Conservation (phyloP, 2,797 vertebrate genomes). For the Otus scops region DNA sequence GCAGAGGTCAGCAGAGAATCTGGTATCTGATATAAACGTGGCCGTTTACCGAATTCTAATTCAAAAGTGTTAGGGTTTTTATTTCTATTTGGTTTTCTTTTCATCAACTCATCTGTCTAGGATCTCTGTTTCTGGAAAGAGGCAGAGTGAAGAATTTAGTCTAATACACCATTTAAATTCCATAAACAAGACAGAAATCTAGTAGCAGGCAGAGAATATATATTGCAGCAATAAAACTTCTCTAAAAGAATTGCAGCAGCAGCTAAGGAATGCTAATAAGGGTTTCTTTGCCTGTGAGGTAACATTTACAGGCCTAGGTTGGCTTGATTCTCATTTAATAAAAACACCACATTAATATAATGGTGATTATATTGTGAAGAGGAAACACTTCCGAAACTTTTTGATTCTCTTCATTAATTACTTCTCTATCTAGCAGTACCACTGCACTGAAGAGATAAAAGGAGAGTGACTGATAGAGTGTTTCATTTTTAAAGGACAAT, state of each 20-base stretch:
- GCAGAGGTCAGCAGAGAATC: conserved; percentile 49
- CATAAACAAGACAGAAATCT: conserved; percentile 66
- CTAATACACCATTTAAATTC: conserved; percentile 64
- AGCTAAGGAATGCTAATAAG: conserved; percentile 44
- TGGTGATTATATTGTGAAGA: conserved; percentile 37
- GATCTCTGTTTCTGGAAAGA: conserved; percentile 54
- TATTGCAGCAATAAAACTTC: conserved; percentile 60
- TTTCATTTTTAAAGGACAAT: conserved; percentile 2
- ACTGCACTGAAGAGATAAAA: conserved; percentile 13
- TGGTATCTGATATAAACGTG: not conserved
- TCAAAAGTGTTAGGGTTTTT: not conserved
- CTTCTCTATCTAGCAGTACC: not conserved
- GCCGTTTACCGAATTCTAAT: not conserved
- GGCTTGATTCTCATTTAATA: conserved; percentile 54
- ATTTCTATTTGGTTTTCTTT: conserved; percentile 51
- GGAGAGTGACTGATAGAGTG: not conserved
- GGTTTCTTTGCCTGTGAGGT: not conserved
- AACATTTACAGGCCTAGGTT: conserved; percentile 10
- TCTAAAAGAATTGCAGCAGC: conserved; percentile 37
- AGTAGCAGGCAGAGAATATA: conserved; percentile 45
- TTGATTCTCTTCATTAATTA: conserved; percentile 32
- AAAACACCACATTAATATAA: conserved; percentile 41
- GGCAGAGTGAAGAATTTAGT: conserved; percentile 50
- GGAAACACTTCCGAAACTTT: conserved; percentile 29
- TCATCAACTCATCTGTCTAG: conserved; percentile 52